These are phyloP conservation scores for Leptopilina boulardi DNA, from an alignment of 1,140 invertebrate genomes.

Conservation along the genomic window DNA sequence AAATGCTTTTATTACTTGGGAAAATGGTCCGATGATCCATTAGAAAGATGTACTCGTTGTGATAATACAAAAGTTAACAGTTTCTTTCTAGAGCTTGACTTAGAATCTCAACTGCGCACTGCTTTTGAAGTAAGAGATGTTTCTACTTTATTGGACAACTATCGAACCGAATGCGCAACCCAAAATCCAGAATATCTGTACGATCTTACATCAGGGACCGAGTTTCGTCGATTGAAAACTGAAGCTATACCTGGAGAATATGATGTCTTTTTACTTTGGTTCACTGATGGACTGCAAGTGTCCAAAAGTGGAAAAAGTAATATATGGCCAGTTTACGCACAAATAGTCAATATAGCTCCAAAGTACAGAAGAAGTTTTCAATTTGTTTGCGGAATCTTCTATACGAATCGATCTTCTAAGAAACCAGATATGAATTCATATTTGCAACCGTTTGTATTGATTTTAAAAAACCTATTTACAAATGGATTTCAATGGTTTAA, in stretches of 20 bases:
- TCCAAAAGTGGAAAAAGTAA: neutral
- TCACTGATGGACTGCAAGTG: neutral
- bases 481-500: constrained; percentile 2
- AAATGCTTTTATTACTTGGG: neutral
- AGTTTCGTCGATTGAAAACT: neutral
- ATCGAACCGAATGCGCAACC: neutral
- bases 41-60: neutral
- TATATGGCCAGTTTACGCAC: constrained; percentile 3
- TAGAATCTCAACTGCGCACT: neutral
- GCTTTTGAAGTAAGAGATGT: neutral
- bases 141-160: neutral
- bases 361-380: constrained; percentile 40
- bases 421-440: constrained; percentile 35
- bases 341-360: constrained; percentile 39
- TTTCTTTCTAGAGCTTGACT: neutral
- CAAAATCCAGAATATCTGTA: neutral
- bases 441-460: constrained; percentile 31
- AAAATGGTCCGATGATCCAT: neutral
- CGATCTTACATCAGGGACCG: neutral
- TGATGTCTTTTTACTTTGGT: neutral
- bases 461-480: constrained; percentile 20
- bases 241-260: neutral
- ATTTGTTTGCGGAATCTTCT: neutral
- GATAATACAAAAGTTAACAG: neutral
- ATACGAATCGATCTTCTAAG: neutral